Conservation (phyloP, 2,113 vertebrate genomes). For the Scophthalmus maximus region DNA sequence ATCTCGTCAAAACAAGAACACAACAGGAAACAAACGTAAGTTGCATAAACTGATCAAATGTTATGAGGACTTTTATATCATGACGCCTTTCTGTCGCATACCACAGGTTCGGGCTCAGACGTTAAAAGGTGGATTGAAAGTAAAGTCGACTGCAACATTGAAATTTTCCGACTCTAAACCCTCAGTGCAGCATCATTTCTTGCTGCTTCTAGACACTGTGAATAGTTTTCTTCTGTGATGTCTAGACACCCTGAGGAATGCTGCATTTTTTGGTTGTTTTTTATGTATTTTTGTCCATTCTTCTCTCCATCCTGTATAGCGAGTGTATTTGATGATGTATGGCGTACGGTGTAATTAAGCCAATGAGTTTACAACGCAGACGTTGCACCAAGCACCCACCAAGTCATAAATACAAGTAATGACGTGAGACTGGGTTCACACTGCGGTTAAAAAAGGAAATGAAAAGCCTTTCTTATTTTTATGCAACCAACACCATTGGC, state of each 20-base stretch:
- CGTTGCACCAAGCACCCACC: conserved; percentile 33
- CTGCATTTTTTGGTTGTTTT: background rate
- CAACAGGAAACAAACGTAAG: no score
- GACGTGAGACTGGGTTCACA: conserved; percentile 34
- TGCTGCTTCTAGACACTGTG: background rate
- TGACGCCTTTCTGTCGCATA: no score
- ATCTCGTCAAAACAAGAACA: no score
- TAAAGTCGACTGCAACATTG: background rate
- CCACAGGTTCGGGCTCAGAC: no score
- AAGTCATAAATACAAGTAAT: conserved; percentile 58
- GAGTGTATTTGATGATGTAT: conserved; percentile 45
- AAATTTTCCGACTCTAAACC: background rate
- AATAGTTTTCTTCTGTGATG: background rate
- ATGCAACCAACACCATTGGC: conserved; percentile 8
- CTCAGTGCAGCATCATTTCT: no score
- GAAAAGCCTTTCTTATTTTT: conserved; percentile 5
- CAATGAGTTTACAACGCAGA: conserved; percentile 27
- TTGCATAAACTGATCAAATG: no score
- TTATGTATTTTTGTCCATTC: background rate
- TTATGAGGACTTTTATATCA: no score
- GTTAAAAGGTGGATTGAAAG: no score
- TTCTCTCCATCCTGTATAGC: background rate
- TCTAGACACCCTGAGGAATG: background rate
- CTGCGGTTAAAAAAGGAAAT: conserved; percentile 27
- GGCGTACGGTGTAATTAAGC: conserved; percentile 48